Evolutionary conservation across 2,797 vertebrate genomes (phyloP).

Genomic region (Atherinosoma microstoma): DNA sequence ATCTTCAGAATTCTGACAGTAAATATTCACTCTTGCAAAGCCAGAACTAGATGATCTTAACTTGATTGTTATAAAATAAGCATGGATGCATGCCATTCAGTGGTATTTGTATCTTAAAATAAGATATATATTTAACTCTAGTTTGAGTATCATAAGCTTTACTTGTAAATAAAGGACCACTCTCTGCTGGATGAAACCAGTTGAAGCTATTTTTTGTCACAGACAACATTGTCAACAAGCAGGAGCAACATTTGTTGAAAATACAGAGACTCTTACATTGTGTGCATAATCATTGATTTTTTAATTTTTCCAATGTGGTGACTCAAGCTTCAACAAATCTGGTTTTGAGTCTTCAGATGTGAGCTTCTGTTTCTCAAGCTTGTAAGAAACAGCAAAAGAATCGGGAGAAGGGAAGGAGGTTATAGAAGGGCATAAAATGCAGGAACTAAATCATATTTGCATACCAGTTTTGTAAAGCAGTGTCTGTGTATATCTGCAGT

Average conservation of each 20-base stretch:
- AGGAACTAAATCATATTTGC: background rate
- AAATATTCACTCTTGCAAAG: too few relatives aligned
- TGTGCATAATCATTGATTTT: background rate
- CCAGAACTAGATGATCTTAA: background rate
- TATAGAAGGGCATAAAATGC: background rate
- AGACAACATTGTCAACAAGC: too few relatives aligned
- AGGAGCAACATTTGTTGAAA: background rate
- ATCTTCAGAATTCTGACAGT: too few relatives aligned
- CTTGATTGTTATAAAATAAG: too few relatives aligned
- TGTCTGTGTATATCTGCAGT: slow-evolving; percentile 1
- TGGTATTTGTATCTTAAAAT: too few relatives aligned
- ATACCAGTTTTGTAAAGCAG: background rate
- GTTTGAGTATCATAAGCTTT: too few relatives aligned
- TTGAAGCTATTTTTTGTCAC: too few relatives aligned
- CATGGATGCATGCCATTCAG: too few relatives aligned
- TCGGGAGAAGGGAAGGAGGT: background rate
- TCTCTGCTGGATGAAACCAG: too few relatives aligned
- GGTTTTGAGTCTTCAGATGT: slow-evolving; percentile 2
- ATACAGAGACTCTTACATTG: too few relatives aligned
- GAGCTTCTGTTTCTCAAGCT: background rate
- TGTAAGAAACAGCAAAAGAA: background rate
- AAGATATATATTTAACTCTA: too few relatives aligned
- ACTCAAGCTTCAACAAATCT: background rate
- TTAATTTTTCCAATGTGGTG: background rate
- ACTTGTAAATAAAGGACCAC: too few relatives aligned